Base-by-base conservation (phyloP, 2,797 vertebrate species). In the Halcyon leucocephala region DNA sequence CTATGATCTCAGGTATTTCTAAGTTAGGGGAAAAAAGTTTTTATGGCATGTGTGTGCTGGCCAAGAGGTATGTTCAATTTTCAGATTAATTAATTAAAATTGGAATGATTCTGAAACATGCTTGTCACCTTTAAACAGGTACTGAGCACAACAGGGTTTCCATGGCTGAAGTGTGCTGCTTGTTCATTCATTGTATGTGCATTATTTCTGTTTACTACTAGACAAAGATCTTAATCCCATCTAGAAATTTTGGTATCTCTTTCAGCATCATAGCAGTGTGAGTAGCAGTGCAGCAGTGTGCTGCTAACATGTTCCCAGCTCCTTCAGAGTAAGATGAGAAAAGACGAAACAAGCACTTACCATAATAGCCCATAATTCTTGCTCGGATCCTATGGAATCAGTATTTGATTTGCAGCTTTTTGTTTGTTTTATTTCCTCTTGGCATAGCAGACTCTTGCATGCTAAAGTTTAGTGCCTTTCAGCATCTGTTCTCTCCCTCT, bases 391-490 rank as follows among this genome's bases (percentile, higher is more conserved):
- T 74, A 70, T 86, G 92, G 93, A 94, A 84, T 90, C 86, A 77
- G 65, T 84, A 51, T 94, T 95, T 95, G 93, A 92, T 95, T 93
- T 95, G 65, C 55, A 90, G 76, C 42, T 84, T 96, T 97, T 95
- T 86, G 37, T 78, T 79, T 94, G 49, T 39, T 76, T 86, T 92
- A 41, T 92, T 44, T 21, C 28, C 71, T 93, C 81, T 89, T 95
- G 82, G 88, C 81, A 48, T 55, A n/a, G 77, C 51, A 95, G 81
- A 66, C 89, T 94, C 84, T 86, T 17, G 11, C 81, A 93, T 89
- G 74, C 89, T 94, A 95, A 98, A 98, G 97, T 98, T 98, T 95
- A 97, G 97, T 92, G 85, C 93, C 86, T 97, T 92, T 97, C 89
- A 94, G 95, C 95, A 91, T 94, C 90, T 95, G 86, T 89, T 97